phyloP scores from a whole-genome alignment of 2,113 vertebrate species.

The Dromiciops gliroides region DNA sequence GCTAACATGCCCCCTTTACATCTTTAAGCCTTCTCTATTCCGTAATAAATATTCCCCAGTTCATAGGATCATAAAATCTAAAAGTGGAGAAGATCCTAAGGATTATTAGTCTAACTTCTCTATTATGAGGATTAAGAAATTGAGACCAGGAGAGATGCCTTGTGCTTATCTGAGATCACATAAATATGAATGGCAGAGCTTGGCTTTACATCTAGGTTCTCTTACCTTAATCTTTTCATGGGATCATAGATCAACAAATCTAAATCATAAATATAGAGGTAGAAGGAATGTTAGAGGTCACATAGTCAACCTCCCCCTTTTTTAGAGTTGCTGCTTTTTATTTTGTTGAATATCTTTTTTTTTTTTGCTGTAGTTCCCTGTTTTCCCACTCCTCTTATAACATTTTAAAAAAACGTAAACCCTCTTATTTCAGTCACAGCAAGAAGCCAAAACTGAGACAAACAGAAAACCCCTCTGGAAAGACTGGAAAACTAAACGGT shows the following conservation, averaged over 20 bases:
- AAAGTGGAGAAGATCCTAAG: neutral
- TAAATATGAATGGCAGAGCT: neutral
- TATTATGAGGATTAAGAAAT: neutral
- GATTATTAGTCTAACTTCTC: neutral
- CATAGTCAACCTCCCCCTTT: conserved; percentile 69
- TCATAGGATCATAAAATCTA: neutral
- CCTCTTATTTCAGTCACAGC: conserved; percentile 76
- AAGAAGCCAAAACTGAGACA: conserved; percentile 86
- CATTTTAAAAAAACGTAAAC: conserved; percentile 82
- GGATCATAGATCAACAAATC: neutral
- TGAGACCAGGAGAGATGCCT: neutral
- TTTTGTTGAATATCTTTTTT: neutral
- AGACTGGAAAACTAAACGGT: conserved; percentile 94
- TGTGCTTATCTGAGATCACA: neutral
- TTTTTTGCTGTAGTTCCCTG: conserved; percentile 58
- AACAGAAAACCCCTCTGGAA: conserved; percentile 91
- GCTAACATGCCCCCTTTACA: neutral
- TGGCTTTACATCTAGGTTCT: neutral
- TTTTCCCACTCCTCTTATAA: neutral
- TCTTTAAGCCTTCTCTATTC: neutral
- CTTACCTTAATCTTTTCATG: neutral
- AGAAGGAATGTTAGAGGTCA: neutral
- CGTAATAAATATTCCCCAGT: neutral
- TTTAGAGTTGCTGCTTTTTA: conserved; percentile 76
- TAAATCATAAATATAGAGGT: neutral